Evolutionary conservation across 2,888 invertebrate genomes (phyloP), one percentile per base, ranked within the genome.

Genomic region (Sminthurinus aureus): DNA sequence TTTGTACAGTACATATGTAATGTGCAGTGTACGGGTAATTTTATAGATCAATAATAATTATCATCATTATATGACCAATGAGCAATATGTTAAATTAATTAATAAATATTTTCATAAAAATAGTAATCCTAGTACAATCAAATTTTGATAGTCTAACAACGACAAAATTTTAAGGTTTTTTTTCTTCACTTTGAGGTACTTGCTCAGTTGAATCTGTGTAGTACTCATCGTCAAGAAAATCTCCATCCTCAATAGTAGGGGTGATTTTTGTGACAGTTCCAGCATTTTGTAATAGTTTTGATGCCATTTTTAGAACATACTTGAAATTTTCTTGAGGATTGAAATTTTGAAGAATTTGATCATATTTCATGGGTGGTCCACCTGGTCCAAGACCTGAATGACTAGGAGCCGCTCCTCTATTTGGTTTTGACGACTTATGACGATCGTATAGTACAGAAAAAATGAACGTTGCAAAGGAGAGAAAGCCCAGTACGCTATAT

Each of bases 401-500:
- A 64, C n/a, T 64, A 0, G 64, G 13, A 64, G n/a, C 64, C 9
- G 64, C 67, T 67, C 9, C 20, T 67, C 13, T 67, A 58, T 76
- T 73, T n/a, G 78, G 83, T 38, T 76, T 81, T 6, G 3, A 1
- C 66, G 71, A 81, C 79, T 73, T 83, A 26, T 86, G 85, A 3
- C 84, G 81, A 67, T 82, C 84, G 81, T 87, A 88, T 11, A 88
- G 75, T n/a, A 88, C 86, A 67, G 87, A 86, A 22, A 87, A 85
- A 26, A 88, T 80, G 79, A 87, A 88, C 0, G 87, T 87, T 9
- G 85, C 86, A 81, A 88, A 88, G 0, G 87, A 87, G n/a, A 87
- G 67, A 11, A 87, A 84, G 75, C 88, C 88, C 12, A 88, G 79
- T 2, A 88, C 85, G 4, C 87, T 87, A 64, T 87, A 88, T 0